A percentile compares a stretch with the other conserved stretches of the same genome.
Conservation (phyloP, 2,113 vertebrate genomes). For the Melanerpes aurifrons region DNA sequence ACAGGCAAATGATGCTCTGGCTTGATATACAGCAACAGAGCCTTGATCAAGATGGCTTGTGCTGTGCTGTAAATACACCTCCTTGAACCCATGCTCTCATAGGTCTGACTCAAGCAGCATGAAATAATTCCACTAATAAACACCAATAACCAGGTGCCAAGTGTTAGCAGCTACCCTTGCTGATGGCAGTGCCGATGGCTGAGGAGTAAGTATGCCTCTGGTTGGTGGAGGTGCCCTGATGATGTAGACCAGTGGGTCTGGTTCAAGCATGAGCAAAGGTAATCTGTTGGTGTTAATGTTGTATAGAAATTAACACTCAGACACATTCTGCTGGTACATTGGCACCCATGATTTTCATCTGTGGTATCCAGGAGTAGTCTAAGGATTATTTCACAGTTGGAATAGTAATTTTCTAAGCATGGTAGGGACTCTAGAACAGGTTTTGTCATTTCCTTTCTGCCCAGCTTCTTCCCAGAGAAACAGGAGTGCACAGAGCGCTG, state of each 20-base stretch:
- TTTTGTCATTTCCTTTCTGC: constrained; percentile 15
- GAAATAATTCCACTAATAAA: constrained; percentile 19
- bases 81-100: neutral
- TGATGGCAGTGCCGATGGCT: fast-evolving
- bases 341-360: neutral
- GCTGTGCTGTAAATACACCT: neutral
- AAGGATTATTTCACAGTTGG: constrained; percentile 28
- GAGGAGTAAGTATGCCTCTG: neutral
- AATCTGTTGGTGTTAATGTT: constrained; percentile 19
- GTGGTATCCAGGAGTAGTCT: neutral
- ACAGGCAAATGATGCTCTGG: fast-evolving
- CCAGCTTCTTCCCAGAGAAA: neutral
- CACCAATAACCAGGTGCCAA: neutral
- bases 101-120: constrained; percentile 14
- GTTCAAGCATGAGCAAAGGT: neutral
- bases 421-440: constrained; percentile 2
- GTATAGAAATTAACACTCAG: constrained; percentile 19
- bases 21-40: neutral
- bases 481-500: neutral
- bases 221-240: neutral
- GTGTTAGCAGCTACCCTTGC: neutral
- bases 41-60: neutral
- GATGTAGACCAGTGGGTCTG: neutral
- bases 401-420: constrained; percentile 15
- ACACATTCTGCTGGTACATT: neutral